Conservation (phyloP, 2,113 vertebrate species). For the Rhynchomys soricoides region DNA sequence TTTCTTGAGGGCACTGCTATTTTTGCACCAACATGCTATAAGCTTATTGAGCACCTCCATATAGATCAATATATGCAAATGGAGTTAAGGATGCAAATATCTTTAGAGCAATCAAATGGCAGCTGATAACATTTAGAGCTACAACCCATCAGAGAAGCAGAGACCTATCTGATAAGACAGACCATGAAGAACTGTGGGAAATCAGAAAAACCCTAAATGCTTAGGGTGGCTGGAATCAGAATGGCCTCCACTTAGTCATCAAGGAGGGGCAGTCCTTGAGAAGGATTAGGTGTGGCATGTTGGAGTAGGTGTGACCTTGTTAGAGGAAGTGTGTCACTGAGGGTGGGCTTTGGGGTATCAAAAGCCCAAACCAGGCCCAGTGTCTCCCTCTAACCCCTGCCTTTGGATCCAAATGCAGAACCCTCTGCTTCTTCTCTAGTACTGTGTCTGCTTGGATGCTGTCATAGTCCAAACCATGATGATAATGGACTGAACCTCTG, state of each 20-base stretch:
- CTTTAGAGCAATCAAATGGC: constrained; percentile 9
- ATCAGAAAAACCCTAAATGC: not conserved
- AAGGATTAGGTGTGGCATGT: not conserved
- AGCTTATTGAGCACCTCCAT: not conserved
- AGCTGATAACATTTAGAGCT: constrained; percentile 15
- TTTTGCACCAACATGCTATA: not conserved
- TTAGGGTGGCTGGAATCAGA: not conserved
- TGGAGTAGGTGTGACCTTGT: no score
- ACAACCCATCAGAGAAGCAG: not conserved
- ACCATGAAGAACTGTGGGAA: not conserved
- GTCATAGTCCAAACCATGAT: not conserved
- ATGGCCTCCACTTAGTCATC: not conserved
- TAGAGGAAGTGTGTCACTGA: not conserved
- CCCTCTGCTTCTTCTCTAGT: not conserved
- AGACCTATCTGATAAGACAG: not conserved
- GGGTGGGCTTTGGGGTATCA: not conserved
- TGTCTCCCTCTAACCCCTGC: not conserved
- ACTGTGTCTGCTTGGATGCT: not conserved
- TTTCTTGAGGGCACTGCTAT: constrained; percentile 42
- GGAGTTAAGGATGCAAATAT: not conserved
- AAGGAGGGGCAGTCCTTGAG: not conserved
- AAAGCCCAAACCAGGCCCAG: not conserved
- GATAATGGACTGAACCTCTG: not conserved
- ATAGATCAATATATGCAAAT: not conserved
- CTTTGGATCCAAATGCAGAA: not conserved